Evolutionary conservation across 2,888 invertebrate genomes (phyloP).

Genomic region (Nomada goodeniana): DNA sequence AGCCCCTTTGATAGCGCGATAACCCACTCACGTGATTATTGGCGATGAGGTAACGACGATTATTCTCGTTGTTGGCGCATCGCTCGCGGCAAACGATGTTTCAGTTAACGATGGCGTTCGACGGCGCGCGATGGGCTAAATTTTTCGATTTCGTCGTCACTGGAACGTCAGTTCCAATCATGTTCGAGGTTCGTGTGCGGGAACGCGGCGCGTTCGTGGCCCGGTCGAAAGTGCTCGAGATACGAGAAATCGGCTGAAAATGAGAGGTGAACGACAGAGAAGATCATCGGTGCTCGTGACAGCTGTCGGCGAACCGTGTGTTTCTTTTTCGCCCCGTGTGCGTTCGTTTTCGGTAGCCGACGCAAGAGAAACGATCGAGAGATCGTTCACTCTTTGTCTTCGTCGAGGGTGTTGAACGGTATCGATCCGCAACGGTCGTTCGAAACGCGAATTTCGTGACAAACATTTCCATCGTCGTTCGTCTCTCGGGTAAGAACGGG

Average conservation of each 20-base stretch:
- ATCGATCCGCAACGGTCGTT: slow-evolving; percentile 30
- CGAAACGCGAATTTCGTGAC: slow-evolving; percentile 5
- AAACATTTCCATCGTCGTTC: slow-evolving; percentile 1
- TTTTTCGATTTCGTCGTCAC: slow-evolving; percentile 55
- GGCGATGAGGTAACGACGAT: slow-evolving; percentile 25
- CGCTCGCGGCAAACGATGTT: slow-evolving; percentile 36
- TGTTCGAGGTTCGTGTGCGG: slow-evolving; percentile 49
- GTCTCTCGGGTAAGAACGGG: too few relatives aligned
- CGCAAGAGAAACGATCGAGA: slow-evolving; percentile 46
- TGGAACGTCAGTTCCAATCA: slow-evolving; percentile 64
- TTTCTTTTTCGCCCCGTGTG: slow-evolving; percentile 43
- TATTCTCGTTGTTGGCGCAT: slow-evolving; percentile 1
- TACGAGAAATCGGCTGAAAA: slow-evolving; percentile 72
- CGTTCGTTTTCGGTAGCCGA: slow-evolving; percentile 51
- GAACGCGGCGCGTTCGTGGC: slow-evolving; percentile 50
- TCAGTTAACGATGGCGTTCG: slow-evolving; percentile 37
- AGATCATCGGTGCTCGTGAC: slow-evolving; percentile 69
- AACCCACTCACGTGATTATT: background rate
- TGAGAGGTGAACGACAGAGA: slow-evolving; percentile 70
- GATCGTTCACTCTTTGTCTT: slow-evolving; percentile 55
- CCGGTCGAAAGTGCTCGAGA: slow-evolving; percentile 64
- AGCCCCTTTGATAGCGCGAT: slow-evolving; percentile 10
- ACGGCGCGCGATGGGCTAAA: slow-evolving; percentile 35
- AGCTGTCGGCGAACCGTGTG: slow-evolving; percentile 68
- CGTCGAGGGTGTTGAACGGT: slow-evolving; percentile 25